A percentile compares a stretch with the other conserved stretches of the same genome.
Conservation (phyloP, 2,888 invertebrate species). For the Entomobrya multifasciata region DNA sequence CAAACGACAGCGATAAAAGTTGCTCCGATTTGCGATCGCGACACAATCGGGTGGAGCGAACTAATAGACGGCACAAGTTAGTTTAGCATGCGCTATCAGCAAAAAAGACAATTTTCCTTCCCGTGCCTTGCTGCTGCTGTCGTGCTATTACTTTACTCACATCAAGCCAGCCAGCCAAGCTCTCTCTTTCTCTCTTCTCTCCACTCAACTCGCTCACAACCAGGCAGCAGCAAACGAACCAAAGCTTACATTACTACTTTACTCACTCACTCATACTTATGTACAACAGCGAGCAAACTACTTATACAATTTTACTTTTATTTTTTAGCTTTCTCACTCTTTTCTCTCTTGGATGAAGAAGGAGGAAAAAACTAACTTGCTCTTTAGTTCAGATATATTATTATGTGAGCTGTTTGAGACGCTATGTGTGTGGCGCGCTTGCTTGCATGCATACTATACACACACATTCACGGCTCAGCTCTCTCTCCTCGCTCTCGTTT, state of each 20-base stretch:
- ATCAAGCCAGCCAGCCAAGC: neutral
- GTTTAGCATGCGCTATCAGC: slow-evolving; percentile 80
- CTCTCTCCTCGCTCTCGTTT: slow-evolving; percentile 5
- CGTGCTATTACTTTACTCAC: neutral
- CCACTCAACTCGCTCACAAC: slow-evolving; percentile 6
- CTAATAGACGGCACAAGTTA: slow-evolving; percentile 80
- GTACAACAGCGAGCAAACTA: too few species aligned
- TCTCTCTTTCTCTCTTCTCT: neutral
- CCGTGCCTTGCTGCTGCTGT: slow-evolving; percentile 34
- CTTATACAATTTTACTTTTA: slow-evolving; percentile 58
- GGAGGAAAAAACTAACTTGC: slow-evolving; percentile 36
- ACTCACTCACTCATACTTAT: slow-evolving; percentile 45
- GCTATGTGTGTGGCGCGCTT: neutral
- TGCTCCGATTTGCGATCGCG: slow-evolving; percentile 80
- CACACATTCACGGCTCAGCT: neutral
- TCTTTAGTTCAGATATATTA: slow-evolving; percentile 53
- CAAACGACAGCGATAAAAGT: slow-evolving; percentile 80
- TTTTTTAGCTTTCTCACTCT: slow-evolving; percentile 70
- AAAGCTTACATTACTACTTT: slow-evolving; percentile 47
- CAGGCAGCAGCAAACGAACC: slow-evolving; percentile 31
- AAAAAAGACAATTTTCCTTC: slow-evolving; percentile 79
- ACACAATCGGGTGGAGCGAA: slow-evolving; percentile 80
- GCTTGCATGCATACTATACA: slow-evolving; percentile 18
- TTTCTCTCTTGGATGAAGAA: slow-evolving; percentile 31
- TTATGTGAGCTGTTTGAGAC: slow-evolving; percentile 43